A percentile compares a stretch with the other conserved stretches of the same genome.
phyloP scores from a whole-genome alignment of 2,888 invertebrate species.

The Gryllus longicercus region DNA sequence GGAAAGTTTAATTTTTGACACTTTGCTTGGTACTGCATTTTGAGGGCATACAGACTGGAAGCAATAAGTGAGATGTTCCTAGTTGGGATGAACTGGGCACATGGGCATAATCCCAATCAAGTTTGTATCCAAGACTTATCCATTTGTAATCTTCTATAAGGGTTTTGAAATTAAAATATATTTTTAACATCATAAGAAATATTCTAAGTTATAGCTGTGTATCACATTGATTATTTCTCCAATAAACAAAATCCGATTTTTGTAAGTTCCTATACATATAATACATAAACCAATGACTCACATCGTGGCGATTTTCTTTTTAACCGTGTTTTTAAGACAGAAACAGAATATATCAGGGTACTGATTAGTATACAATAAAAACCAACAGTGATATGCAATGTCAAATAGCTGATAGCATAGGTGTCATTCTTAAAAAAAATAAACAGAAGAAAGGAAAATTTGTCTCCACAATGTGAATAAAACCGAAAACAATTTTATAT shows the following conservation, averaged over 20 bases:
- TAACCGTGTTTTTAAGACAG: too few relatives aligned
- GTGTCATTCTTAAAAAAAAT: too few relatives aligned
- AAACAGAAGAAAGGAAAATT: too few relatives aligned
- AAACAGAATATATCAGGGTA: too few relatives aligned
- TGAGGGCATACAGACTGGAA: background rate
- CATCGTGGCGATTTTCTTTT: too few relatives aligned
- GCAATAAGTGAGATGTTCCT: conserved; percentile 11
- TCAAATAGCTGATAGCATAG: too few relatives aligned
- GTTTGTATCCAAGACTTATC: conserved; percentile 11
- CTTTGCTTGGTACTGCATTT: background rate
- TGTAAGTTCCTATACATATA: too few relatives aligned
- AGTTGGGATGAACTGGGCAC: background rate
- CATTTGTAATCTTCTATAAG: background rate
- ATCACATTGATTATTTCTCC: conserved; percentile 8
- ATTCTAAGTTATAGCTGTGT: conserved; percentile 11
- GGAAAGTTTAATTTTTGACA: background rate
- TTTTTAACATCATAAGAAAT: background rate
- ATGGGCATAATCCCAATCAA: background rate
- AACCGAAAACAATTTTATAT: too few relatives aligned
- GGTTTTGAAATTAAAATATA: conserved; percentile 4
- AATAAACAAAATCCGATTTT: background rate
- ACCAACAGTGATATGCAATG: too few relatives aligned
- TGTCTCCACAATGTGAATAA: too few relatives aligned
- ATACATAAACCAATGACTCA: too few relatives aligned
- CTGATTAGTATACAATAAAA: too few relatives aligned